A percentile compares a stretch with the other conserved stretches of the same genome.
Conservation (phyloP, 2,113 vertebrate genomes). For the Oenanthe melanoleuca region DNA sequence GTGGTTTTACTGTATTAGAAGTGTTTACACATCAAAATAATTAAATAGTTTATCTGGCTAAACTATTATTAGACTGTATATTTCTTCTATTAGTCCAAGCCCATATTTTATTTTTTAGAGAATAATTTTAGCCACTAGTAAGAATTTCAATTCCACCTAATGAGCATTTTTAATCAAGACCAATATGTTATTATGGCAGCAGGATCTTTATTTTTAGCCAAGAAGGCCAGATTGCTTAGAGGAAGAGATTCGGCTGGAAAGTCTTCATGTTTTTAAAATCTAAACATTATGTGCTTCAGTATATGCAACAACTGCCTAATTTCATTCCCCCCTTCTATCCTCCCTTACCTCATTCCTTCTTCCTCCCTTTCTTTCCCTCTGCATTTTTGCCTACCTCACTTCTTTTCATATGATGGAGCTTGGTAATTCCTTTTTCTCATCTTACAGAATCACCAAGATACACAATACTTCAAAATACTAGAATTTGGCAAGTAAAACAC, state of each 20-base stretch:
- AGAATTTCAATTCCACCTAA: conserved; percentile 51
- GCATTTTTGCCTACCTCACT: not conserved
- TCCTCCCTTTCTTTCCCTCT: not conserved
- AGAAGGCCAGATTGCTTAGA: conserved; percentile 55
- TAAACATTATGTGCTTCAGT: conserved; percentile 4
- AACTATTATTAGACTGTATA: not conserved
- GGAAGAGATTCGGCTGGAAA: conserved; percentile 1
- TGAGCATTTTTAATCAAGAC: conserved; percentile 50
- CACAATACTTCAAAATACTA: not conserved
- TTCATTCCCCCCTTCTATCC: not conserved
- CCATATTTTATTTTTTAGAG: conserved; percentile 2
- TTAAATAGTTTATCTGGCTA: not conserved
- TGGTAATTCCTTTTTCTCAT: not conserved
- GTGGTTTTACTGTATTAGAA: not conserved
- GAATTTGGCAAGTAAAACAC: not conserved
- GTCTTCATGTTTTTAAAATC: conserved; percentile 17
- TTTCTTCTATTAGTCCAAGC: not conserved
- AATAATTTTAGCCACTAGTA: conserved; percentile 32
- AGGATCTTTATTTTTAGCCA: conserved; percentile 58
- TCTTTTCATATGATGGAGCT: not conserved
- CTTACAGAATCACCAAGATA: not conserved
- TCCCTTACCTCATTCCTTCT: not conserved
- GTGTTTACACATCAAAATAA: not conserved
- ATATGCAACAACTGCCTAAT: not conserved
- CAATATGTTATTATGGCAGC: conserved; percentile 60